Evolutionary conservation across 2,113 vertebrate genomes (phyloP), one percentile per base, ranked within the genome.

Genomic region (Labeo rohita): DNA sequence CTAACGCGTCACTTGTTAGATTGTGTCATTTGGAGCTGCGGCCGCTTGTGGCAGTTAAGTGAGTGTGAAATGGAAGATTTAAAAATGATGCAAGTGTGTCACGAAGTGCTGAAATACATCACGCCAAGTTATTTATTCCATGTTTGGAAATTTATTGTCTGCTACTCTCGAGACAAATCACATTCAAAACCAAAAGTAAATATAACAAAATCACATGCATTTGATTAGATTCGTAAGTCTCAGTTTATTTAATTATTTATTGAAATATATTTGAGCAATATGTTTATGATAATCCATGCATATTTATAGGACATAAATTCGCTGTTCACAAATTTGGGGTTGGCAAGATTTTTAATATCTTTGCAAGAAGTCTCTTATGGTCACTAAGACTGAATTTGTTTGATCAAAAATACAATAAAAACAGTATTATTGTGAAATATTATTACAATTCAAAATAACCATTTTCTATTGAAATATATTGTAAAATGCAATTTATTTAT

Each of bases 31-130:
- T 6, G 21, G 59, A 80, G 56, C 59, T 66, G 39, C 10, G 45
- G 63, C 16, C 13, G 3, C 63, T 68, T 52, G 80, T 82, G 45
- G 80, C 80, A 36, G 23, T 68, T 10, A 82, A 82, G 23, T 50
- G 63, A 82, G 80, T 68, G 78, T 80, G 63, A 68, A 82, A 82
- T 68, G 13, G 23, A 68, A 59, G 13, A 80, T 63, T 61, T 65
- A 47, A n/a, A 45, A 47, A 65, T 50, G 43, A 82, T 68, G 63
- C 78, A 80, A 80, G 36, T 80, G 78, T 80, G 36, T 80, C 78
- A 23, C 21, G 56, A 63, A 65, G 61, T 81, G 43, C 56, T 80
- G 56, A 80, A 80, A 63, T 43, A 56, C 16, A 39, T 39, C 5
- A 59, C 4, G 52, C 34, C 76, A 59, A 39, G 52, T 7, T 79